Conservation (phyloP, 2,797 vertebrate species). For the Todus mexicanus region DNA sequence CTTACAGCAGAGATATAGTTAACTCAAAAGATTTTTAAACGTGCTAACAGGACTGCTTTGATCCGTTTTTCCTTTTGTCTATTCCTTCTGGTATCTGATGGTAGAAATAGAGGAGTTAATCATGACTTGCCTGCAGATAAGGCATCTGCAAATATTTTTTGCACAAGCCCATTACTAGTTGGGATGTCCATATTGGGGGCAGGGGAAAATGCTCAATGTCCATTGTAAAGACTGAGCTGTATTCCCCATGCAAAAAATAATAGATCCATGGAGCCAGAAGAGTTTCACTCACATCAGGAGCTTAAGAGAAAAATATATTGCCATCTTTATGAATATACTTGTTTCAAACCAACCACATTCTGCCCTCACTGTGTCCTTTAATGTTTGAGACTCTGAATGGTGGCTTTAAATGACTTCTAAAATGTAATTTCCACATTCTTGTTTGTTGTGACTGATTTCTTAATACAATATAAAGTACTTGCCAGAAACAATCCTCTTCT, state of each 20-base stretch:
- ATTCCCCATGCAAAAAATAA: not conserved
- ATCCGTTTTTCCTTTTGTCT: not conserved
- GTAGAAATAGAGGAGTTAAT: not conserved
- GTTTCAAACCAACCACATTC: not conserved
- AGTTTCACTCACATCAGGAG: not conserved
- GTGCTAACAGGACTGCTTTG: not conserved
- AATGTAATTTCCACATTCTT: constrained; percentile 25
- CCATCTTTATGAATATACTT: not conserved
- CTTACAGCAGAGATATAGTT: not conserved
- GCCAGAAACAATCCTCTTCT: not conserved
- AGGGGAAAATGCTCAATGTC: not conserved
- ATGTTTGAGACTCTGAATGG: not conserved
- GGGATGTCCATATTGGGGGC: rapidly evolving
- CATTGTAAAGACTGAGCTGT: not conserved
- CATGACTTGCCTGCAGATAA: not conserved
- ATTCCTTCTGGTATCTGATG: not conserved
- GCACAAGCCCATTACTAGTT: not conserved
- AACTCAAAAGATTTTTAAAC: not conserved
- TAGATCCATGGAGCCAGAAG: not conserved
- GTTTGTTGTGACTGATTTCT: constrained; percentile 42
- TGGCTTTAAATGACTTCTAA: constrained; percentile 7
- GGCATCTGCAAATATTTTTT: not conserved
- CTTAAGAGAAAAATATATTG: not conserved
- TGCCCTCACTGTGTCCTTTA: not conserved
- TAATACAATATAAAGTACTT: not conserved